Percentiles rank a stretch among this genome's conserved stretches.
These are phyloP conservation scores for Oscheius sp. DNA, from an alignment of 2,888 invertebrate species.

Conservation along the genomic window DNA sequence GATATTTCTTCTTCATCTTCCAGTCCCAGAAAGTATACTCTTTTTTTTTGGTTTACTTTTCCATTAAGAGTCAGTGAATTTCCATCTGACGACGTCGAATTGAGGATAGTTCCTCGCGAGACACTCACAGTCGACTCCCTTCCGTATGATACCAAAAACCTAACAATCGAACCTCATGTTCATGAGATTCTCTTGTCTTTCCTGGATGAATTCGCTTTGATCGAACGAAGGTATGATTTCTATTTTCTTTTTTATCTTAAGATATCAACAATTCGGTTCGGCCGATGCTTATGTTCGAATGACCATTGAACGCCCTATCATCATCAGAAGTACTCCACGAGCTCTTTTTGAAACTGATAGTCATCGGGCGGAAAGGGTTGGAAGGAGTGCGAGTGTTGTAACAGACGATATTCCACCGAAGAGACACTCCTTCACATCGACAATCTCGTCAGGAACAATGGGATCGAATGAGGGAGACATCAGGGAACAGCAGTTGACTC, in stretches of 20 bases:
- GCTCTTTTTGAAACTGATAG: constrained; percentile 26
- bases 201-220: constrained; percentile 24
- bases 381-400: constrained; percentile 28
- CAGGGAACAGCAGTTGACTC: constrained; percentile 20
- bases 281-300: constrained; percentile 26
- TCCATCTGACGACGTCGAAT: constrained; percentile 63
- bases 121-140: constrained; percentile 17
- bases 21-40: constrained; percentile 21
- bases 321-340: constrained; percentile 6
- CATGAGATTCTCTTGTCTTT: constrained; percentile 26
- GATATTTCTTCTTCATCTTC: constrained; percentile 27
- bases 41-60: background rate
- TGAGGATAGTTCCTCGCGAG: constrained; percentile 34
- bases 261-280: constrained; percentile 32
- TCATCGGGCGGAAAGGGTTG: constrained; percentile 19
- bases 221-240: constrained; percentile 23
- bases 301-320: constrained; percentile 24
- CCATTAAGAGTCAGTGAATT: constrained; percentile 54
- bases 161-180: constrained; percentile 25
- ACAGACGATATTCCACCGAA: constrained; percentile 8
- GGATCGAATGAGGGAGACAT: constrained; percentile 26
- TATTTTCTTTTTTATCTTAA: background rate
- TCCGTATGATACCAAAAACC: constrained; percentile 11
- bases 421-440: constrained; percentile 24
- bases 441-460: constrained; percentile 30